Evolutionary conservation across 1,140 invertebrate species (phyloP).

Genomic region (Lasaia peninsularis): DNA sequence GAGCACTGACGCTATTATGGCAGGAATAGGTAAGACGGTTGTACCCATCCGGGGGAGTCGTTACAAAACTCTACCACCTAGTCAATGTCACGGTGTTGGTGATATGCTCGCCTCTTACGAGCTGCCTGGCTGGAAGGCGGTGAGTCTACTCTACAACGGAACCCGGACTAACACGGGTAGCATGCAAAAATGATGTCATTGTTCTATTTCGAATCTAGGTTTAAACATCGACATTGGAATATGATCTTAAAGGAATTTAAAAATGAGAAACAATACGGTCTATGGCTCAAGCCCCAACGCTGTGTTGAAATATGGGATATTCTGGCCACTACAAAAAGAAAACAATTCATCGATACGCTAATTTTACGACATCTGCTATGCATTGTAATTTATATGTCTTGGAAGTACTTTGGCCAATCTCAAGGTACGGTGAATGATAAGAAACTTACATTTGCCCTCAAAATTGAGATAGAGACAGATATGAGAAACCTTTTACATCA

Average conservation of each 20-base stretch:
- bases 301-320: conserved; percentile 60
- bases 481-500: conserved; percentile 32
- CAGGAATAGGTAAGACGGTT: too few relatives aligned
- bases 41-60: too few relatives aligned
- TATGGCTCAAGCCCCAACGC: conserved; percentile 47
- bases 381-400: conserved; percentile 41
- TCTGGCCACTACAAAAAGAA: conserved; percentile 39
- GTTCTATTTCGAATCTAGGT: conserved; percentile 33
- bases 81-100: too few relatives aligned
- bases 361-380: conserved; percentile 46
- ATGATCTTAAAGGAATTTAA: conserved; percentile 55
- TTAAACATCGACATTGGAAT: conserved; percentile 59
- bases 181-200: too few relatives aligned
- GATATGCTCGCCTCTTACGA: too few relatives aligned
- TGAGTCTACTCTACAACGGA: too few relatives aligned
- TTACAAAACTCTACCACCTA: too few relatives aligned
- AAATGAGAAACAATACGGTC: conserved; percentile 32
- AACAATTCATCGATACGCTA: conserved; percentile 34
- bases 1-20: too few relatives aligned
- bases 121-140: too few relatives aligned
- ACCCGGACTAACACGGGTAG: not conserved
- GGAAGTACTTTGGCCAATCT: conserved; percentile 25
- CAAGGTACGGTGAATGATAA: conserved; percentile 10
- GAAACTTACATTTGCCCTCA: conserved; percentile 35
- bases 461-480: conserved; percentile 38